Evolutionary conservation across 2,797 vertebrate species (phyloP), one percentile per base, ranked within the genome.

Genomic region (Sciurus vulgaris): DNA sequence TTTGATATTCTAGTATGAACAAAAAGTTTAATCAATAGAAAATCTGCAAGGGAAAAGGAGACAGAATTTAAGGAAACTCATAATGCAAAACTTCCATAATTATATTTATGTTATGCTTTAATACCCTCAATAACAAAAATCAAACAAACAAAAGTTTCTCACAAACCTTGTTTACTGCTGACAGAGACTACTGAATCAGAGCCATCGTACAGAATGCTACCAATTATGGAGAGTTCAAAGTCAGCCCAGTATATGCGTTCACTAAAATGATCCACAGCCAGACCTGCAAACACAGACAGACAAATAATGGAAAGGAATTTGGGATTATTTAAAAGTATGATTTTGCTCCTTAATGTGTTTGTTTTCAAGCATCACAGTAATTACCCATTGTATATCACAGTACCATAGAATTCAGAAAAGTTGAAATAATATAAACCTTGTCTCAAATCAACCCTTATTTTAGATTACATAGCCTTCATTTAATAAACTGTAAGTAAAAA

Each of bases 161-260:
- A 73, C 97, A 97, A 98, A 99, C 99, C 99, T 98, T 99, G 99
- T 98, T 99, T 99, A 90, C 99, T 98, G 97, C 98, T 99, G 97
- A 99, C 98, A 96, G 99, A 99, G 97, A 99, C 98, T 74, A 99
- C 98, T 41, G 99, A 98, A 98, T 99, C 98, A 0, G 99, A 99
- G 7, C 99, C 99, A 92, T 99, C 99, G 73, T 99, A 99, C 86
- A 99, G 99, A 97, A 99, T 98, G 38, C 99, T 99, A 72, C 99
- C 99, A 96, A 99, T 99, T 70, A 99, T 96, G 5, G 99, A 99
- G 35, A 99, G 98, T 97, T 99, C 99, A 74, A 99, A 99, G 98
- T 99, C 99, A 81, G 99, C 99, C 99, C 99, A 99, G 97, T 99
- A 99, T 95, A 99, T 98, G 81, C 99, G 99, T 72, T 99, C 99